These are phyloP conservation scores for Apostichopus parvimensis DNA, from an alignment of 35 echinoderm and acorn worm genomes.

Conservation along the genomic window DNA sequence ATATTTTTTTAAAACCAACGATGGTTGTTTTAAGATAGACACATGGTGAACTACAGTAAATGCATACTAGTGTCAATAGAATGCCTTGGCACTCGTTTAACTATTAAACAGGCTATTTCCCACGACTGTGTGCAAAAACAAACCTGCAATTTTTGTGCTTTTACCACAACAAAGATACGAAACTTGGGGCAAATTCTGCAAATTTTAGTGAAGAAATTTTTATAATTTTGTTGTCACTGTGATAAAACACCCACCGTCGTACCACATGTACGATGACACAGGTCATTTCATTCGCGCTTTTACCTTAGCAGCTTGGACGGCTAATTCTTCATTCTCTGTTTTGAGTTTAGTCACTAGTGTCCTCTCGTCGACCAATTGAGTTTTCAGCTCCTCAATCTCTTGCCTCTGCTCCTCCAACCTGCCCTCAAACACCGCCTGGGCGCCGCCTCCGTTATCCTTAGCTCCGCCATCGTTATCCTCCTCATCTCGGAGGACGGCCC, in stretches of 20 bases:
- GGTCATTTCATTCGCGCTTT: not conserved
- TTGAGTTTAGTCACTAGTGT: constrained; percentile 43
- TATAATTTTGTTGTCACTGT: too few species aligned
- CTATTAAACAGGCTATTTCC: too few species aligned
- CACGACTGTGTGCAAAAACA: too few species aligned
- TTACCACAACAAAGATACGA: too few species aligned
- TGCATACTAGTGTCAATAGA: too few species aligned
- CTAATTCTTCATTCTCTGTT: constrained; percentile 68
- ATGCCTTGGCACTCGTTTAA: too few species aligned
- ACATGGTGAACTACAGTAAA: too few species aligned
- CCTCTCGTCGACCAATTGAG: constrained; percentile 50
- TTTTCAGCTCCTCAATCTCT: constrained; percentile 66
- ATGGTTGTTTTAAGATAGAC: too few species aligned
- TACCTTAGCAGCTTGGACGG: constrained; percentile 36
- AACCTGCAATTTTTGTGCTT: too few species aligned
- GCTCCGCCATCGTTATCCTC: constrained; percentile 8
- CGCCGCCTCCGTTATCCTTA: constrained; percentile 14
- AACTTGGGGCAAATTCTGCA: too few species aligned
- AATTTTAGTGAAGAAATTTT: too few species aligned
- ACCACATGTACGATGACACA: not conserved
- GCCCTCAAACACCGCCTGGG: constrained; percentile 50
- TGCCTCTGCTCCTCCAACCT: constrained; percentile 54
- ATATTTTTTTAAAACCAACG: too few species aligned
- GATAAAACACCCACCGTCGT: not conserved
- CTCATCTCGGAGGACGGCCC: constrained; percentile 38